Evolutionary conservation across 2,113 vertebrate species (phyloP).

Genomic region (Boleophthalmus pectinirostris): DNA sequence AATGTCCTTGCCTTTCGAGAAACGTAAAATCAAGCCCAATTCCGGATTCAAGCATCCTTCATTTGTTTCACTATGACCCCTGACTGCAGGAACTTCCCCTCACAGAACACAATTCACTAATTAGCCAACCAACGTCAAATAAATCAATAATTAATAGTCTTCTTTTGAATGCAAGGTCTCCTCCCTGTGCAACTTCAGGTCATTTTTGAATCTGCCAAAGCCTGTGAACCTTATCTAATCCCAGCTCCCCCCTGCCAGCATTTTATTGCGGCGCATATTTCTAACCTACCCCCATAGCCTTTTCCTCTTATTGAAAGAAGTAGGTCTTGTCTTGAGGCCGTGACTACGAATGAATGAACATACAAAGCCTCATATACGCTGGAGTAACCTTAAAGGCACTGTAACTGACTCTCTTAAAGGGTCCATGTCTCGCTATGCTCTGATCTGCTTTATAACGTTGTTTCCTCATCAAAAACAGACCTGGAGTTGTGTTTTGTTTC

Average conservation of each 20-base stretch:
- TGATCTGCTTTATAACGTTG: too few relatives aligned
- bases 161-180: background rate
- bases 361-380: background rate
- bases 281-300: background rate
- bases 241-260: background rate
- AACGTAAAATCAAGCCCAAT: too few relatives aligned
- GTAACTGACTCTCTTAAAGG: too few relatives aligned
- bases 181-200: background rate
- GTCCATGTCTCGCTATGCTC: too few relatives aligned
- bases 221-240: slow-evolving; percentile 11
- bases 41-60: too few relatives aligned
- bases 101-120: background rate
- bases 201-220: slow-evolving; percentile 3
- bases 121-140: background rate
- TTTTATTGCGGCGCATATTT: slow-evolving; percentile 3
- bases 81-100: background rate
- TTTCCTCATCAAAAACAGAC: too few relatives aligned
- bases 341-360: background rate
- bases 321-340: background rate
- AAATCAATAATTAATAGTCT: background rate
- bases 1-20: too few relatives aligned
- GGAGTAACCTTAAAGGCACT: too few relatives aligned
- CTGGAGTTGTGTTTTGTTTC: too few relatives aligned
- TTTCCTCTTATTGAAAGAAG: background rate
- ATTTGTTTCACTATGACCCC: background rate